These are phyloP conservation scores for Nannobrachium achirus DNA, from an alignment of 2,113 vertebrate genomes.

Conservation along the genomic window DNA sequence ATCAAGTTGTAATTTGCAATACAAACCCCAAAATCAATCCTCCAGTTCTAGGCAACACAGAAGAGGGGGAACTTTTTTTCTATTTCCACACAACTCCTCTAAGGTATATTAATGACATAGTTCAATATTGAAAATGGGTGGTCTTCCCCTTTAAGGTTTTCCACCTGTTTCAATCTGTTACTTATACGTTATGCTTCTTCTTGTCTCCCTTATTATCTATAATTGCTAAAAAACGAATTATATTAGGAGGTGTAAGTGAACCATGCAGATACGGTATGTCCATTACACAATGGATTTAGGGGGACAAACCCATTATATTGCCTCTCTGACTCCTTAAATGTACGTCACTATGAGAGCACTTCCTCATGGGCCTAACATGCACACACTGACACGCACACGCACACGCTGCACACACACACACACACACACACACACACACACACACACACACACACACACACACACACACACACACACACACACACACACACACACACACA, in stretches of 20 bases:
- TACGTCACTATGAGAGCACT: neutral
- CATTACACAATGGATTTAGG: neutral
- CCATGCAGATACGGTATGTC: neutral
- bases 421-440: too few species aligned
- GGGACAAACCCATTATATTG: neutral
- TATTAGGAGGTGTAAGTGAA: neutral
- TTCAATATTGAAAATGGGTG: too few species aligned
- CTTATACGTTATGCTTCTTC: constrained; percentile 23
- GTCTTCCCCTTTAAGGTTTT: constrained; percentile 10
- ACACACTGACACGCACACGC: too few species aligned
- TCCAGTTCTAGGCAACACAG: too few species aligned
- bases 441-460: neutral
- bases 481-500: neutral
- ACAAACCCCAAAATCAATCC: too few species aligned
- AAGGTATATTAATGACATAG: too few species aligned
- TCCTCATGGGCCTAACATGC: neutral
- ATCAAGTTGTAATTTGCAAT: too few species aligned
- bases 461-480: neutral
- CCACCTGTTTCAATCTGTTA: constrained; percentile 19
- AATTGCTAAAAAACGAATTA: too few species aligned
- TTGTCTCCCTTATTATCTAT: too few species aligned
- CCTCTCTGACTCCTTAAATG: neutral
- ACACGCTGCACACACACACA: neutral
- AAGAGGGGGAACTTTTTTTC: too few species aligned
- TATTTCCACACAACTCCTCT: too few species aligned